phyloP scores from a whole-genome alignment of 2,888 invertebrate species.

The Elegia similella region DNA sequence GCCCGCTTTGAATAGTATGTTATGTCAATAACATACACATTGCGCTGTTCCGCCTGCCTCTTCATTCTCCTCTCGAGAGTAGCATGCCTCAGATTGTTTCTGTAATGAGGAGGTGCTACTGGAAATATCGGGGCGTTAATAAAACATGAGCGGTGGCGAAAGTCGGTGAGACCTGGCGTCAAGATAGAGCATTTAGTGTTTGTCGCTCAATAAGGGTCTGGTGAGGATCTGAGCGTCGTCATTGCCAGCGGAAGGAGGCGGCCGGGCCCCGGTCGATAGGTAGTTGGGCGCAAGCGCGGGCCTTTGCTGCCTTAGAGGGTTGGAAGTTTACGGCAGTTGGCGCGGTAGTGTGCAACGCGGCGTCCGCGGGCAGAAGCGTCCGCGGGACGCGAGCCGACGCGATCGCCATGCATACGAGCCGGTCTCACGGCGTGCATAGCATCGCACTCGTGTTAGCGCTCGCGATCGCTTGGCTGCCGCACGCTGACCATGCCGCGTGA shows the following conservation, averaged over 20 bases:
- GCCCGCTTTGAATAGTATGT: not conserved
- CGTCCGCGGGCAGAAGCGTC: conserved; percentile 66
- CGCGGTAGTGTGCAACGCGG: conserved; percentile 64
- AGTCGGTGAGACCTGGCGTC: conserved; percentile 38
- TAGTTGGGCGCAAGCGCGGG: conserved; percentile 60
- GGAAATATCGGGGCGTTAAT: conserved; percentile 35
- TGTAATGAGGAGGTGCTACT: conserved; percentile 30
- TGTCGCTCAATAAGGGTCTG: conserved; percentile 59
- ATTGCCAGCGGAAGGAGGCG: conserved; percentile 50
- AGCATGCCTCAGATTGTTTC: conserved; percentile 1
- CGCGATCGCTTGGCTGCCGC: conserved; percentile 62
- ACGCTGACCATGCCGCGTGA: conserved; percentile 67
- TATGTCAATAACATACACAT: not conserved
- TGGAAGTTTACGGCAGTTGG: conserved; percentile 55
- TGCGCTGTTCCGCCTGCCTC: not conserved
- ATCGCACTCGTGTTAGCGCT: conserved; percentile 63
- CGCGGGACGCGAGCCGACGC: conserved; percentile 50
- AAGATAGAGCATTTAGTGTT: conserved; percentile 52
- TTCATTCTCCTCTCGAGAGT: not conserved
- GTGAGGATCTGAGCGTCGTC: conserved; percentile 55
- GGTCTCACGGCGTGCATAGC: conserved; percentile 65
- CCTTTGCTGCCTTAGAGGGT: conserved; percentile 40
- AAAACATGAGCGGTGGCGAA: conserved; percentile 46
- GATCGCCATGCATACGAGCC: conserved; percentile 61
- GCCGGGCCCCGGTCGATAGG: conserved; percentile 65